phyloP scores from a whole-genome alignment of 2,888 invertebrate species.

The Amphiduros pacificus region DNA sequence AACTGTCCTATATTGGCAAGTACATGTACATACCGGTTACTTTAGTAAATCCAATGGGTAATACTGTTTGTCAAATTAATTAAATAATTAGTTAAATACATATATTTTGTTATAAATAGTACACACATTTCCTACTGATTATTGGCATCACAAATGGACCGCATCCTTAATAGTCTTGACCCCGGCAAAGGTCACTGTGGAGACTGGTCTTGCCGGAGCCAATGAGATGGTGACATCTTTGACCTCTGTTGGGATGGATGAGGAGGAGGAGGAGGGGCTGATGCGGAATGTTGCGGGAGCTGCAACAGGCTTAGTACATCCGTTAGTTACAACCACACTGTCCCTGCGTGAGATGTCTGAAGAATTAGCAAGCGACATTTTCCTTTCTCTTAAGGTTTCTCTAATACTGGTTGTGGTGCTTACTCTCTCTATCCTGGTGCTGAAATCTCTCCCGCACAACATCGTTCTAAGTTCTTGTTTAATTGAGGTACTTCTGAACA shows the following conservation, averaged over 20 bases:
- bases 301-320: neutral
- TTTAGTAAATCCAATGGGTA: too few relatives aligned
- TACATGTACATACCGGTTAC: too few relatives aligned
- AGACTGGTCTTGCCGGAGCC: neutral
- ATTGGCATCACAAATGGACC: too few relatives aligned
- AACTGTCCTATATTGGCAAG: too few relatives aligned
- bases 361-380: neutral
- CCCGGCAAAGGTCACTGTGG: neutral
- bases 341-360: neutral
- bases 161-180: too few relatives aligned
- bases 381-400: neutral
- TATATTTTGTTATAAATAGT: too few relatives aligned
- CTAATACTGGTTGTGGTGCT: neutral
- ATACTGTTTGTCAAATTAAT: too few relatives aligned
- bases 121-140: too few relatives aligned
- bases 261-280: neutral
- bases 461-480: conserved; percentile 9
- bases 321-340: too few relatives aligned
- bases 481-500: conserved; percentile 64
- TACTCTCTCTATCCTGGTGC: neutral
- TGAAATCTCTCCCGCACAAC: too few relatives aligned
- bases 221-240: too few relatives aligned
- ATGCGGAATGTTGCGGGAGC: neutral
- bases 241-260: neutral
- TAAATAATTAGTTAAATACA: too few relatives aligned